Conservation (phyloP, 1,140 invertebrate genomes). For the Melitaea cinxia region DNA sequence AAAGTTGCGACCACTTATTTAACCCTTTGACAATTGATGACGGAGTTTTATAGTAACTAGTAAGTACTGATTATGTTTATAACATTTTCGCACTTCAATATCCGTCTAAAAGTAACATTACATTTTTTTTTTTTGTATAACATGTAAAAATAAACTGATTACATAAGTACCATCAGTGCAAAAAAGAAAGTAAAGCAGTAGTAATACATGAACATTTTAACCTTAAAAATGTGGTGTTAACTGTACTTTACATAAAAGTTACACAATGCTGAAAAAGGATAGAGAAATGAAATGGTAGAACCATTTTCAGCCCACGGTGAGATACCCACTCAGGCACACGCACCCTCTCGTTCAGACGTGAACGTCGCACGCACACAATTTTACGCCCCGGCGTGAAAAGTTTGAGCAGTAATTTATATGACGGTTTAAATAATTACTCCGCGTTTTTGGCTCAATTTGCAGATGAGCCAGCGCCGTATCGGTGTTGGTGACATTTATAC, state of each 20-base stretch:
- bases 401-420: conserved; percentile 81
- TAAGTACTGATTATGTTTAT: too few species aligned
- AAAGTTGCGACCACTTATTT: conserved; percentile 43
- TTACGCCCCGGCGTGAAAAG: conserved; percentile 66
- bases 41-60: conserved; percentile 11
- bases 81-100: too few species aligned
- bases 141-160: too few species aligned
- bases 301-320: conserved; percentile 71
- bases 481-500: conserved; percentile 68
- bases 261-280: conserved; percentile 76
- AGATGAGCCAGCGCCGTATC: conserved; percentile 68
- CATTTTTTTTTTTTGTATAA: too few species aligned
- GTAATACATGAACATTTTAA: not conserved
- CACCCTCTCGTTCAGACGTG: conserved; percentile 18
- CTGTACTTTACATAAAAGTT: conserved; percentile 56
- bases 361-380: conserved; percentile 47
- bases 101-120: not conserved
- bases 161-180: too few species aligned
- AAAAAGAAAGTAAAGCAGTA: not conserved
- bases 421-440: conserved; percentile 81
- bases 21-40: conserved; percentile 16
- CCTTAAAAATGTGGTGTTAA: conserved; percentile 27
- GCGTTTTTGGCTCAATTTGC: conserved; percentile 80
- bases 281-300: conserved; percentile 74
- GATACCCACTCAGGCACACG: conserved; percentile 54